Conservation (phyloP, 2,113 vertebrate genomes). For the Saiga tatarica region DNA sequence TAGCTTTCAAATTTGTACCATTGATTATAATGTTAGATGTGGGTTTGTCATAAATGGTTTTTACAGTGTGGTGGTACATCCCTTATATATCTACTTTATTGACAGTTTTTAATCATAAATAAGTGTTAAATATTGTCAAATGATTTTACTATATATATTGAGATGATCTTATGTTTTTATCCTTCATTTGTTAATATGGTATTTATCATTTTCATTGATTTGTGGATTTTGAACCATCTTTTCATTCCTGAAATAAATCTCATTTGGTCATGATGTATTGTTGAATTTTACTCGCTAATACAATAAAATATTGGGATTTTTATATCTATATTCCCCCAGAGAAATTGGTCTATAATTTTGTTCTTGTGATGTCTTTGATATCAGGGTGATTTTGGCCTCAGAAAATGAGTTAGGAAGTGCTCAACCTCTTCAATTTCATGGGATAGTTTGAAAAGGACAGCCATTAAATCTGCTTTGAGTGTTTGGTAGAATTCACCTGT, state of each 20-base stretch:
- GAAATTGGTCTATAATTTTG: neutral
- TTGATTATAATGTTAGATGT: neutral
- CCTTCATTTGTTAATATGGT: neutral
- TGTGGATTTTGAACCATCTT: neutral
- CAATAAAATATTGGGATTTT: neutral
- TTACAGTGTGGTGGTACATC: neutral
- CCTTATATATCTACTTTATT: neutral
- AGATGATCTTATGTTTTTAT: neutral
- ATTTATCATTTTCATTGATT: neutral
- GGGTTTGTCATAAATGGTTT: neutral
- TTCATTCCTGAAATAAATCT: neutral
- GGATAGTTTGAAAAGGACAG: neutral
- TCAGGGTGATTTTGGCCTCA: neutral
- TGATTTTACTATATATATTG: neutral
- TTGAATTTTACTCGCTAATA: neutral
- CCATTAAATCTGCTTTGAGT: neutral
- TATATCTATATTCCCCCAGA: neutral
- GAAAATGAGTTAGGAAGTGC: neutral
- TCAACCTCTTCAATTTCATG: accelerated
- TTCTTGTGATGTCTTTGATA: neutral
- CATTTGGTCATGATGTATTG: neutral
- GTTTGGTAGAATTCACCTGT: neutral
- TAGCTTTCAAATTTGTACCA: neutral
- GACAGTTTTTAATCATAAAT: neutral
- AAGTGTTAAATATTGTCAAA: neutral